Conservation (phyloP, 2,113 vertebrate genomes). For the Scartelaos histophorus region DNA sequence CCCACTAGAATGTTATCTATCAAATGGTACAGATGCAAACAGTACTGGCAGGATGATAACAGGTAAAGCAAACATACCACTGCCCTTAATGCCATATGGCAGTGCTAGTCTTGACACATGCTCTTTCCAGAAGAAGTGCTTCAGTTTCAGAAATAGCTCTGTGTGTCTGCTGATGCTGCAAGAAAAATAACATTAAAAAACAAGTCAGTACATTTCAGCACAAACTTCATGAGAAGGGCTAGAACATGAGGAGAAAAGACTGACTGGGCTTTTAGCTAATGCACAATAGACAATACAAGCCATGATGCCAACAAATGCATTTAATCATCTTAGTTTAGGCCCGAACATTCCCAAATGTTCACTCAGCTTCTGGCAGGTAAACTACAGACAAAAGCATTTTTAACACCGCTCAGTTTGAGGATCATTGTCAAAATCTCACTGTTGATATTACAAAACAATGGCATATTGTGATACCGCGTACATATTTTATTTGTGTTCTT, state of each 20-base stretch:
- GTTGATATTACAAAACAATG: background rate
- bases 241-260: constrained; percentile 20
- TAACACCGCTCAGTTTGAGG: constrained; percentile 42
- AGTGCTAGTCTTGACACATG: constrained; percentile 76
- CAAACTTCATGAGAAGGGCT: background rate
- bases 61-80: constrained; percentile 78
- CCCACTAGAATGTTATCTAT: background rate
- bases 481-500: too few relatives aligned
- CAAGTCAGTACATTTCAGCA: constrained; percentile 15
- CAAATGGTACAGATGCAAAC: background rate
- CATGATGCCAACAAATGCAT: constrained; percentile 26
- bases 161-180: constrained; percentile 69
- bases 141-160: constrained; percentile 85
- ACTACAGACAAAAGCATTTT: constrained; percentile 29
- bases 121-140: constrained; percentile 90
- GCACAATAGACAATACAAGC: constrained; percentile 49
- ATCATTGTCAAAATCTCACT: constrained; percentile 27
- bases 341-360: constrained; percentile 1
- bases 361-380: constrained; percentile 35
- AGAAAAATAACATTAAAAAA: constrained; percentile 29
- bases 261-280: constrained; percentile 4
- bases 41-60: constrained; percentile 2
- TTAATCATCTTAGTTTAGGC: constrained; percentile 25
- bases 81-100: constrained; percentile 90
- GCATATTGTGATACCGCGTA: too few relatives aligned